Evolutionary conservation across 2,888 invertebrate genomes (phyloP).

Genomic region (Lottia scabra): DNA sequence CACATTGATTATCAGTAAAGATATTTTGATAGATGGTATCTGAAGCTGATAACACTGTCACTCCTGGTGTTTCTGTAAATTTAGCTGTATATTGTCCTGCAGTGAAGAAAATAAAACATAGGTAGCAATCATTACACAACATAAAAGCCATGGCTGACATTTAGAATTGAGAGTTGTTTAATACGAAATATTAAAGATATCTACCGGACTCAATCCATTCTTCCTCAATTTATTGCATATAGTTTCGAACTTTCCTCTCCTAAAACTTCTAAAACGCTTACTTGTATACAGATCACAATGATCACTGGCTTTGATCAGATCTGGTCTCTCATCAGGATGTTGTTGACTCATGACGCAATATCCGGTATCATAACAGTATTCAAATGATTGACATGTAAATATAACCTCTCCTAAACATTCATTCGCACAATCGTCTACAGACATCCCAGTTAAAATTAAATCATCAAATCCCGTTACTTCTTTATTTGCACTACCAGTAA

Average conservation of each 20-base stretch:
- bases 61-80: conserved; percentile 41
- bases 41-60: conserved; percentile 44
- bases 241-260: too few relatives aligned
- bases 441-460: conserved; percentile 38
- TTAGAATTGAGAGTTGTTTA: too few relatives aligned
- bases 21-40: conserved; percentile 52
- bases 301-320: conserved; percentile 27
- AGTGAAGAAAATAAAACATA: neutral
- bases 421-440: conserved; percentile 53
- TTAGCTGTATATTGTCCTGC: conserved; percentile 47
- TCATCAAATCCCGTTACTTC: conserved; percentile 42
- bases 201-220: too few relatives aligned
- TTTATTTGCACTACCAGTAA: conserved; percentile 38
- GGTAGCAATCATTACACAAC: too few relatives aligned
- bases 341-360: conserved; percentile 44
- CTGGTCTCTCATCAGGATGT: conserved; percentile 47
- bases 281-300: conserved; percentile 47
- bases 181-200: too few relatives aligned
- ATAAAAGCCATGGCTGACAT: too few relatives aligned
- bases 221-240: too few relatives aligned
- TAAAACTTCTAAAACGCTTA: conserved; percentile 27
- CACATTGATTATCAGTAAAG: conserved; percentile 46
- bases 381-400: conserved; percentile 52
- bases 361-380: conserved; percentile 46
- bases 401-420: conserved; percentile 39